These are phyloP conservation scores for Pandion haliaetus DNA, from an alignment of 2,113 vertebrate species.

Conservation along the genomic window DNA sequence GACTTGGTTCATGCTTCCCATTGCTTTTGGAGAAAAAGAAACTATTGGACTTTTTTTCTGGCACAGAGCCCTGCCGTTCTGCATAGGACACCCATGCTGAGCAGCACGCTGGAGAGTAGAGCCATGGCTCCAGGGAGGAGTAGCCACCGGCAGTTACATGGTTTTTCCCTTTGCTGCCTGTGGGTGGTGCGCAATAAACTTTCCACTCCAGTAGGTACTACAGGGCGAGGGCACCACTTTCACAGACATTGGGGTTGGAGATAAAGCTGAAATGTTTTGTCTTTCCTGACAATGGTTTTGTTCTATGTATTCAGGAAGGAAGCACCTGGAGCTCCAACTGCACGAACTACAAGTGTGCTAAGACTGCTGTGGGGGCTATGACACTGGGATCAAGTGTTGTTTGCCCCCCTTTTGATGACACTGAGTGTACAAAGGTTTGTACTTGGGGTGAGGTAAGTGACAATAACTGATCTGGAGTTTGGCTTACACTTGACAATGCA, in stretches of 20 bases:
- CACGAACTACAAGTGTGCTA: slow-evolving; percentile 88
- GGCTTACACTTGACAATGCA: not conserved
- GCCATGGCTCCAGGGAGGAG: not conserved
- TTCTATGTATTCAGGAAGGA: slow-evolving; percentile 78
- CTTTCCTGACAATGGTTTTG: not conserved
- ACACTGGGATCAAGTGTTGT: slow-evolving; percentile 86
- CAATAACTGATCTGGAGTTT: not conserved
- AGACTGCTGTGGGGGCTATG: slow-evolving; percentile 82
- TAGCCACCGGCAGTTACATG: not conserved
- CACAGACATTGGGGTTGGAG: not conserved
- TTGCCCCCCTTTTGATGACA: slow-evolving; percentile 96
- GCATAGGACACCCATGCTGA: not conserved
- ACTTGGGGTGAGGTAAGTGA: slow-evolving; percentile 28
- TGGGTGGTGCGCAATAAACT: not conserved
- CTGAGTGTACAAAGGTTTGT: slow-evolving; percentile 95
- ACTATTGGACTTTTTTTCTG: not conserved
- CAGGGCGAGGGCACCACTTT: not conserved
- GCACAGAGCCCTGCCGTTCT: not conserved
- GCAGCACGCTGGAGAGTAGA: not conserved
- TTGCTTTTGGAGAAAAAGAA: not conserved
- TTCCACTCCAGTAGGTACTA: not conserved
- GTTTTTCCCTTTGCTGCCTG: not conserved
- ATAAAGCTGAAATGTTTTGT: not conserved
- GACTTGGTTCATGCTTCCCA: not conserved
- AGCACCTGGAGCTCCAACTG: slow-evolving; percentile 93